Conservation (phyloP, 1,140 invertebrate species). For the Drosophila baimaii region DNA sequence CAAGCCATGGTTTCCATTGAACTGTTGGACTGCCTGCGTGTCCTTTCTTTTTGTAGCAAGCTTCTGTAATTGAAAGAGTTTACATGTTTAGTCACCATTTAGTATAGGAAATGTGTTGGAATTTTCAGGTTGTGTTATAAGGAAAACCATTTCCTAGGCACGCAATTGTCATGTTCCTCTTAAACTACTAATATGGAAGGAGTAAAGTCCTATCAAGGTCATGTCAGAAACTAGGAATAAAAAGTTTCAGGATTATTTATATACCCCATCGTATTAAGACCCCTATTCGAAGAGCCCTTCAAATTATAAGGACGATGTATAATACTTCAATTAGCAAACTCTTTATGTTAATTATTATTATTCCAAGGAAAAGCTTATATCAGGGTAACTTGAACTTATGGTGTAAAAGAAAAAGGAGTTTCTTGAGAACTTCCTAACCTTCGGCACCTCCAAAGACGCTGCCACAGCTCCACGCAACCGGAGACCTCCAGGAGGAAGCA, state of each 20-base stretch:
- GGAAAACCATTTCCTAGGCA: neutral
- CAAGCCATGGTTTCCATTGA: neutral
- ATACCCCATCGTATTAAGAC: too few relatives aligned
- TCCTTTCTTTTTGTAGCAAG: neutral
- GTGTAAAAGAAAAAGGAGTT: neutral
- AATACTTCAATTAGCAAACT: too few relatives aligned
- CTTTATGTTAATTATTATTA: neutral
- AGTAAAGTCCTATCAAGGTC: neutral
- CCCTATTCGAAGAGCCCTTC: neutral
- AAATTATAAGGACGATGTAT: neutral
- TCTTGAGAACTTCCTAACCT: neutral
- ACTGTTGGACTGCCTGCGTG: conserved; percentile 6
- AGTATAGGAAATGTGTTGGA: too few relatives aligned
- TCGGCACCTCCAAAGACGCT: neutral
- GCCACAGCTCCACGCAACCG: neutral
- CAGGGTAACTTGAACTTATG: too few relatives aligned
- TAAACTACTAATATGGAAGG: neutral
- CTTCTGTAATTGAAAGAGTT: neutral
- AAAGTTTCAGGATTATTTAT: neutral
- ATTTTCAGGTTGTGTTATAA: neutral
- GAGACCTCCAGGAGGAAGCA: conserved; percentile 41
- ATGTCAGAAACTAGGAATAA: too few relatives aligned
- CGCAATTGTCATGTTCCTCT: neutral
- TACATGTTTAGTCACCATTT: conserved; percentile 2
- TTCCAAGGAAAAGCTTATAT: too few relatives aligned